phyloP scores from a whole-genome alignment of 2,797 vertebrate species.

The Champsocephalus esox region DNA sequence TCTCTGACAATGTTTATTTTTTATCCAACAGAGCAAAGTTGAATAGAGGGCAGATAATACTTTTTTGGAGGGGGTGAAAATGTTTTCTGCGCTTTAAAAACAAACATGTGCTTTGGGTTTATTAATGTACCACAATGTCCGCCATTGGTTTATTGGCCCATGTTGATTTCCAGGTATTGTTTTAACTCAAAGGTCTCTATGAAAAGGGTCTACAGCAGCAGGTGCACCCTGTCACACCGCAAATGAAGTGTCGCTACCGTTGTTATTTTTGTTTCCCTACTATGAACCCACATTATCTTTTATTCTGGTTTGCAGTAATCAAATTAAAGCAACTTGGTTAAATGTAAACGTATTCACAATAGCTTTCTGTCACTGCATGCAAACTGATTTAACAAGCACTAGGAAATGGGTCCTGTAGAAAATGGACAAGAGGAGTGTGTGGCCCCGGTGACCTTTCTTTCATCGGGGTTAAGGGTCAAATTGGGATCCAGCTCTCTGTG shows the following conservation, averaged over 20 bases:
- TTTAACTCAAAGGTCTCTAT: not conserved
- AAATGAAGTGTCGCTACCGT: conserved; percentile 8
- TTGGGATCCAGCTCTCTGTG: conserved; percentile 61
- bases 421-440: conserved; percentile 50
- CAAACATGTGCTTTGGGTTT: conserved; percentile 5
- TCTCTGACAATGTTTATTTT: not conserved
- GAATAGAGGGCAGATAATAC: not conserved
- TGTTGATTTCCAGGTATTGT: conserved; percentile 3
- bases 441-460: conserved; percentile 63
- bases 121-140: conserved; percentile 1
- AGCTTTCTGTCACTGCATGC: conserved; percentile 20
- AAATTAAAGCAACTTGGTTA: conserved; percentile 22
- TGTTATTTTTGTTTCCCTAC: conserved; percentile 14
- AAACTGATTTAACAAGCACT: conserved; percentile 37
- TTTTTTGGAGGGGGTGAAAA: conserved; percentile 26
- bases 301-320: conserved; percentile 16
- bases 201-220: not conserved
- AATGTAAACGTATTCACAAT: conserved; percentile 1
- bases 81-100: conserved; percentile 22
- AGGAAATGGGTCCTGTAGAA: conserved; percentile 32
- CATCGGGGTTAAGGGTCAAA: conserved; percentile 69
- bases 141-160: conserved; percentile 1
- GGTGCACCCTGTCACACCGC: not conserved
- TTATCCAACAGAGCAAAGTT: not conserved
- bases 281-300: not conserved